Evolutionary conservation across 2,113 vertebrate genomes (phyloP).

Genomic region (Burhinus oedicnemus): DNA sequence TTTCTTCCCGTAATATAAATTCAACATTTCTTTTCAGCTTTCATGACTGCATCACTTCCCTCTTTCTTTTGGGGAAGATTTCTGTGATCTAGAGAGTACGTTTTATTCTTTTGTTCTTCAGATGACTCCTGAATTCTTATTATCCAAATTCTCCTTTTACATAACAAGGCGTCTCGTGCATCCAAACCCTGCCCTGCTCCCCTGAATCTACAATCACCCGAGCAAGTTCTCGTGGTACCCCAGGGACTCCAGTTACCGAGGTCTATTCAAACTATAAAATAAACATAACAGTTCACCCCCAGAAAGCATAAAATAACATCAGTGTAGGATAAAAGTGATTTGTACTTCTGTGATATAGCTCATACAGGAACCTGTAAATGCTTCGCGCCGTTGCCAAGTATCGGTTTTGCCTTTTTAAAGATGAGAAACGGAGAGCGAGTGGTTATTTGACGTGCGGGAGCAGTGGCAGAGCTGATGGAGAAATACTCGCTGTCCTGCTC

Average conservation of each 20-base stretch:
- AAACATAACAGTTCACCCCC: constrained; percentile 32
- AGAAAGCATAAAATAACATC: constrained; percentile 44
- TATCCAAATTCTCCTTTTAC: neutral
- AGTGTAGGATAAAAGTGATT: constrained; percentile 1
- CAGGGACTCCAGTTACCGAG: neutral
- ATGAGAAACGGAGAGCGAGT: neutral
- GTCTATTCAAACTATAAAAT: constrained; percentile 21
- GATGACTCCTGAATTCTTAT: neutral
- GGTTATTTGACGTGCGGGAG: neutral
- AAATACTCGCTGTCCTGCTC: neutral
- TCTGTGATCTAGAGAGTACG: neutral
- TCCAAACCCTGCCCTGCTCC: constrained; percentile 5
- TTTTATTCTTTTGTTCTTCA: neutral
- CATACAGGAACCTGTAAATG: neutral
- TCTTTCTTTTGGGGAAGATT: neutral
- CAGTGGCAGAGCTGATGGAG: neutral
- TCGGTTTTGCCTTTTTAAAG: neutral
- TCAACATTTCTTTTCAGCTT: neutral
- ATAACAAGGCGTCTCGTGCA: neutral
- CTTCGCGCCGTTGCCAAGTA: neutral
- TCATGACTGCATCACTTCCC: neutral
- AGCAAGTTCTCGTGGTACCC: neutral
- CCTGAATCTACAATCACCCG: constrained; percentile 13
- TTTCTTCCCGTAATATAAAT: neutral
- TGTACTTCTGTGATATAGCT: neutral